These are phyloP conservation scores for Microctonus brassicae DNA, from an alignment of 2,888 invertebrate species.

Conservation along the genomic window DNA sequence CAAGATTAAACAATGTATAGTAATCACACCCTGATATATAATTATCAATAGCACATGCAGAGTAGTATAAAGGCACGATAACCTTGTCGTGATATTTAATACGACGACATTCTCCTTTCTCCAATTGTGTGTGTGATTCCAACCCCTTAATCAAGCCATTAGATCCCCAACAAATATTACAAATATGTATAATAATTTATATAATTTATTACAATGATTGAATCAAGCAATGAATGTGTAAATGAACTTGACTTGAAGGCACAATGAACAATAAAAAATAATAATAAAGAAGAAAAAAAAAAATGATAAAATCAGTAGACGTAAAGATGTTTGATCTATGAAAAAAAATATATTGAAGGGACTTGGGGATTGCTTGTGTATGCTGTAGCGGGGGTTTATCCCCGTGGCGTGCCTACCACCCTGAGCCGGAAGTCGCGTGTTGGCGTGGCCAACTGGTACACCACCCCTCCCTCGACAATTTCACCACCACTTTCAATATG, in stretches of 20 bases:
- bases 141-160: neutral
- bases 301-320: neutral
- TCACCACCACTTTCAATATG: slow-evolving; percentile 28
- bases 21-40: neutral
- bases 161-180: neutral
- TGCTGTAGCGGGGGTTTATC: neutral
- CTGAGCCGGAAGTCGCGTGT: slow-evolving; percentile 68
- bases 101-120: neutral
- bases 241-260: neutral
- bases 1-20: neutral
- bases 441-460: slow-evolving; percentile 52
- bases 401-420: slow-evolving; percentile 57
- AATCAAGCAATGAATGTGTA: neutral
- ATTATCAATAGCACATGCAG: neutral
- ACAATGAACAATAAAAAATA: no score
- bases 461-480: slow-evolving; percentile 39
- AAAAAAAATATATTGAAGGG: neutral
- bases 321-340: neutral
- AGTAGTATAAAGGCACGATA: no score
- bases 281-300: neutral
- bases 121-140: neutral
- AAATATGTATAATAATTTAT: no score
- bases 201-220: neutral
- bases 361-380: neutral
- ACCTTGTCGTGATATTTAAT: neutral